Base-by-base conservation (phyloP, 2,113 vertebrate species). In the Panthera uncia region DNA sequence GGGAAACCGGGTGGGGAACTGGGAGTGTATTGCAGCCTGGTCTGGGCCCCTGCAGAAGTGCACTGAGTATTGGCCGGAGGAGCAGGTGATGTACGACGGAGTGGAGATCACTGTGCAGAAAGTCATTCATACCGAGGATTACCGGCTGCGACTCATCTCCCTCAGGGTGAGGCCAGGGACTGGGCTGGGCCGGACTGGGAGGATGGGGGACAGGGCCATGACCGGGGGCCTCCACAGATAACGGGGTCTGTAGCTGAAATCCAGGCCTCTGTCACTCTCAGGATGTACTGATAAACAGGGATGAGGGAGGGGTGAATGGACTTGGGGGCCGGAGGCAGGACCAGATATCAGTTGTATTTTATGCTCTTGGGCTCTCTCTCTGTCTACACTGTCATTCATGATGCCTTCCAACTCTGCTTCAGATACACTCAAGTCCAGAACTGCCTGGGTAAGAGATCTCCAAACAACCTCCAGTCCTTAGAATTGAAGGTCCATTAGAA, bases 11-110 rank as follows among this genome's bases (percentile, higher is more conserved):
- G 8, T 11, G 52, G 68, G 33, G 21, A 7, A 0, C 3, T 6
- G 36, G 45, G 82, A 31, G 38, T 41, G 21, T 29, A 10, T 71
- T n/a, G 18, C 78, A 91, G 27, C n/a, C 69, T 91, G 52, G 4
- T 83, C 76, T 97, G 71, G 81, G 61, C 38, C 68, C 90, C 86
- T 80, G 82, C 97, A 99, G 99, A 99, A 99, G 99, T 99, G 99
- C 97, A 99, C 99, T 25, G 99, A 99, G 97, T 99, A 99, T 83
- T 99, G 99, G 99, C 99, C 99, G 1, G 99, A 99, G 98, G 99
- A 99, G 66, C 99, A 99, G 96, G 99, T 99, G 97, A 99, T 98
- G 89, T 99, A 99, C 0, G 99, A 99, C 95, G 99, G 99, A 91
- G 99, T 99, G 41, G 99, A 99, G 99, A 99, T 99, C 98, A 99